Percentiles rank a stretch among this genome's conserved stretches.
These are phyloP conservation scores for Lipophrys pholis DNA, from an alignment of 2,113 vertebrate species.

Conservation along the genomic window DNA sequence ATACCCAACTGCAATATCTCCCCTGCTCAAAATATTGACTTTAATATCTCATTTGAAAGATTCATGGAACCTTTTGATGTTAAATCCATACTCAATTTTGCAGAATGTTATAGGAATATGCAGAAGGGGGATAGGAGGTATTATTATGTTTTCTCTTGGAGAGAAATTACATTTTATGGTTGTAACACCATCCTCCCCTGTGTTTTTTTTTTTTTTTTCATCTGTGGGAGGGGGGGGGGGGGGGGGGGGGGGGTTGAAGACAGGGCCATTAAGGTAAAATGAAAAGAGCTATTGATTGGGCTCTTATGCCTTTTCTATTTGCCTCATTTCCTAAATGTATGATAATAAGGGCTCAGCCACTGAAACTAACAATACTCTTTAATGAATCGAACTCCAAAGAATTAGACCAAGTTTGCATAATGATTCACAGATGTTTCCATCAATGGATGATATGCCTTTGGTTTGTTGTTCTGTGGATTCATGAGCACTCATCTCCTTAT, in stretches of 20 bases:
- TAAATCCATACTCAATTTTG: constrained; percentile 99
- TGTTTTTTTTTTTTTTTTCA: constrained; percentile 82
- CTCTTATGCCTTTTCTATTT: constrained; percentile 96
- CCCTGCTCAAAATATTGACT: constrained; percentile 99
- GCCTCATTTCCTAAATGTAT: constrained; percentile 96
- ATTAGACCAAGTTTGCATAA: constrained; percentile 92
- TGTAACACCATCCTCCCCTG: constrained; percentile 94
- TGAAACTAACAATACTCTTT: constrained; percentile 94
- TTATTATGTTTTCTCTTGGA: constrained; percentile 97
- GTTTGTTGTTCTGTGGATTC: constrained; percentile 71
- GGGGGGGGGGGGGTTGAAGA: constrained; percentile 82
- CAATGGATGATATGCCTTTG: constrained; percentile 87
- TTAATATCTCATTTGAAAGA: constrained; percentile 99
- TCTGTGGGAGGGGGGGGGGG: constrained; percentile 82
- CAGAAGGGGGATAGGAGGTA: constrained; percentile 90
- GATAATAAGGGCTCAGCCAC: constrained; percentile 94
- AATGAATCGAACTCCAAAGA: constrained; percentile 97
- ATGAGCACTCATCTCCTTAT: constrained; percentile 89
- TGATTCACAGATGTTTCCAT: constrained; percentile 93
- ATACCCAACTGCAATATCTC: constrained; percentile 91
- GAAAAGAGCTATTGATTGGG: constrained; percentile 99
- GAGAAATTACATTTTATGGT: constrained; percentile 98
- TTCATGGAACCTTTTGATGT: constrained; percentile 99
- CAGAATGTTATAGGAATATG: constrained; percentile 99
- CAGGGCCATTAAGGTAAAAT: constrained; percentile 96